These are phyloP conservation scores for Mormoops blainvillei DNA, from an alignment of 2,113 vertebrate genomes.

Conservation along the genomic window DNA sequence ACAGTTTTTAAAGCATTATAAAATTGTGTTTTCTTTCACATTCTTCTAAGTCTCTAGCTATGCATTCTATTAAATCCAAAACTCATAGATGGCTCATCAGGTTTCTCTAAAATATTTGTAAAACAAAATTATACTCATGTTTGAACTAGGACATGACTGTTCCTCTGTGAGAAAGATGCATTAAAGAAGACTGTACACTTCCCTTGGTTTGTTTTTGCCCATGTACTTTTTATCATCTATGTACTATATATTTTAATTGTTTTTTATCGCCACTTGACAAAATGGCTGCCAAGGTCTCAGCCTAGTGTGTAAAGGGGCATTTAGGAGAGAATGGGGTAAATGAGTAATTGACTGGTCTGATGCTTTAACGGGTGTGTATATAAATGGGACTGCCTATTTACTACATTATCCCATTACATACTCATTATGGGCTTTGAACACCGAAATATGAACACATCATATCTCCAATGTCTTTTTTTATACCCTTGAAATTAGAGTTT, in stretches of 20 bases:
- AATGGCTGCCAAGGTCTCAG: background rate
- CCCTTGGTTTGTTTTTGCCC: background rate
- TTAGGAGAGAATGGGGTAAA: background rate
- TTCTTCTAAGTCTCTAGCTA: background rate
- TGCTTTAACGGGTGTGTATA: background rate
- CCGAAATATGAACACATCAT: background rate
- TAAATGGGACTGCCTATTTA: background rate
- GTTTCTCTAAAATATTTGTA: constrained; percentile 19
- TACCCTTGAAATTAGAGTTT: background rate
- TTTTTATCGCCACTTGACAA: background rate
- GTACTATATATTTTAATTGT: background rate
- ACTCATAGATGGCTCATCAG: background rate
- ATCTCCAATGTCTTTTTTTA: background rate
- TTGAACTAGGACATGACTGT: background rate
- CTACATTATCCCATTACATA: background rate
- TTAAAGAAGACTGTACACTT: background rate
- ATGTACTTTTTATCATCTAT: background rate
- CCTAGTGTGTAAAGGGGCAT: background rate
- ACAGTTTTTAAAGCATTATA: background rate
- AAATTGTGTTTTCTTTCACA: background rate
- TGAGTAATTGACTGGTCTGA: background rate
- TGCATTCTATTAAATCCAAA: background rate
- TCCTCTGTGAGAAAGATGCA: background rate
- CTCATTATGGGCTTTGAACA: background rate
- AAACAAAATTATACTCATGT: background rate